Conservation (phyloP, 2,797 vertebrate species). For the Trachurus trachurus region DNA sequence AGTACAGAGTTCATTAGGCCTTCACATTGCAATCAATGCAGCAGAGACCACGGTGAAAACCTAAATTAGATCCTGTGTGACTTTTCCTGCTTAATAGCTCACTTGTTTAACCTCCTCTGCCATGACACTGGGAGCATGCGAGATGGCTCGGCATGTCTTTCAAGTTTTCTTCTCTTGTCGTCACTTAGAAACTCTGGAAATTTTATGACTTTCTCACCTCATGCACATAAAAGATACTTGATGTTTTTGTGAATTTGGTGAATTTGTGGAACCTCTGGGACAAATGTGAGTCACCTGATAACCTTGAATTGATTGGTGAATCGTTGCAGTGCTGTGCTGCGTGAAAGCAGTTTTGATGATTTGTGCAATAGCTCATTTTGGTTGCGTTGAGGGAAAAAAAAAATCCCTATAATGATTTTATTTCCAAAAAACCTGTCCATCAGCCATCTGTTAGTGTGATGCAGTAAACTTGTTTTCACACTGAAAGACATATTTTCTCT, state of each 20-base stretch:
- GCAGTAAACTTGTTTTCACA: conserved; percentile 16
- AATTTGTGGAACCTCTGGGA: conserved; percentile 44
- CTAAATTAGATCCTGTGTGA: conserved; percentile 85
- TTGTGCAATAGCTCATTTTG: conserved; percentile 46
- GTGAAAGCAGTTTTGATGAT: conserved; percentile 53
- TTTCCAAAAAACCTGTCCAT: conserved; percentile 48
- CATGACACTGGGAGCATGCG: conserved; percentile 18
- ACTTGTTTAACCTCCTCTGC: conserved; percentile 65
- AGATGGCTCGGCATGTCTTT: conserved; percentile 54
- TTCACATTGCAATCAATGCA: conserved; percentile 83
- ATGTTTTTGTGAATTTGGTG: conserved; percentile 21
- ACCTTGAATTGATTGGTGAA: conserved; percentile 74
- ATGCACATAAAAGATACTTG: conserved; percentile 48
- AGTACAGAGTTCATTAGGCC: conserved; percentile 82
- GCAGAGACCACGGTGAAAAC: conserved; percentile 72
- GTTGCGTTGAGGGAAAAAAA: conserved; percentile 30
- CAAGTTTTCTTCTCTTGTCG: conserved; percentile 33
- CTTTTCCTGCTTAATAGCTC: conserved; percentile 77
- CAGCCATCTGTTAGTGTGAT: conserved; percentile 24
- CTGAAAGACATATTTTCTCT: conserved; percentile 27
- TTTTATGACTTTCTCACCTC: conserved; percentile 39
- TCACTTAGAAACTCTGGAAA: conserved; percentile 35
- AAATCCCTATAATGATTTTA: conserved; percentile 57
- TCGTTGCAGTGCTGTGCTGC: conserved; percentile 47
- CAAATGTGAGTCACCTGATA: conserved; percentile 52